phyloP scores from a whole-genome alignment of 2,797 vertebrate species.

The Monodelphis domestica region DNA sequence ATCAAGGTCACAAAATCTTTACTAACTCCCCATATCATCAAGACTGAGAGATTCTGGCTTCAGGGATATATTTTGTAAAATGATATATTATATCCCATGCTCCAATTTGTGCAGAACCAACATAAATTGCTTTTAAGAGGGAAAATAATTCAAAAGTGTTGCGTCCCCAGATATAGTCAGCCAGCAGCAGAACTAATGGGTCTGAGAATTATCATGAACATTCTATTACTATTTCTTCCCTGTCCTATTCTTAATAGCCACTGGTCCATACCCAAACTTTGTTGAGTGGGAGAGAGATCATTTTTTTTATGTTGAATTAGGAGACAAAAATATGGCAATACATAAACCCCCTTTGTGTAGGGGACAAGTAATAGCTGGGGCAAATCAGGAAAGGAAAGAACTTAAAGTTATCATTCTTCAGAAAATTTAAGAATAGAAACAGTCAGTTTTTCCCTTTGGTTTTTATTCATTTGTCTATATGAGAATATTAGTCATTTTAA shows the following conservation, averaged over 20 bases:
- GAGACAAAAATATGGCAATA: not conserved
- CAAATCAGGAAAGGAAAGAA: not conserved
- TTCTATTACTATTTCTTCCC: not conserved
- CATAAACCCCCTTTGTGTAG: not conserved
- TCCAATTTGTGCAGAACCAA: not conserved
- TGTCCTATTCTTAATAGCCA: not conserved
- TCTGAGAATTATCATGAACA: not conserved
- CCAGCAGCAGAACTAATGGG: not conserved
- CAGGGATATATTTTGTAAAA: not conserved
- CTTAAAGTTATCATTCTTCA: not conserved
- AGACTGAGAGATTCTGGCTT: not conserved
- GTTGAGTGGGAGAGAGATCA: not conserved
- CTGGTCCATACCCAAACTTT: not conserved
- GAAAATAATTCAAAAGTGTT: not conserved
- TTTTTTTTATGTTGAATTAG: not conserved
- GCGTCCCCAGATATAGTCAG: not conserved
- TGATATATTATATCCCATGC: not conserved
- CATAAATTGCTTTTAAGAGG: not conserved
- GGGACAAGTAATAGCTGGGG: not conserved
- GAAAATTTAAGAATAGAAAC: not conserved
- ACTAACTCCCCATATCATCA: not conserved
- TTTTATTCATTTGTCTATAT: conserved; percentile 14
- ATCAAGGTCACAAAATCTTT: not conserved
- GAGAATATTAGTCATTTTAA: conserved; percentile 44
- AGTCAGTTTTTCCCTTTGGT: conserved; percentile 6